Percentiles rank a stretch among this genome's conserved stretches.
Evolutionary conservation across 2,113 vertebrate species (phyloP).

Genomic region (Bombycilla garrulus): DNA sequence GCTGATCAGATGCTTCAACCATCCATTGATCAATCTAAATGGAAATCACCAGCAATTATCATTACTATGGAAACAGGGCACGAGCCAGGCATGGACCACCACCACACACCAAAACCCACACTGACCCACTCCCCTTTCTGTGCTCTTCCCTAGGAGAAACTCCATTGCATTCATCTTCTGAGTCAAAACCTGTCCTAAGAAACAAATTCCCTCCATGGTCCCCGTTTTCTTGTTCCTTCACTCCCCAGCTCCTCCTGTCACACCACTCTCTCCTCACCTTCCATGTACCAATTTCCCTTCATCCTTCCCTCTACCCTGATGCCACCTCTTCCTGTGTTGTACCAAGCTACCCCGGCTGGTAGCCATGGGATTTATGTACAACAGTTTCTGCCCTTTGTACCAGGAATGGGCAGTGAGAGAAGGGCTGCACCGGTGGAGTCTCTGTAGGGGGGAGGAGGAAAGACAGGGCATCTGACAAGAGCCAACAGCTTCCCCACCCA

Average conservation of each 20-base stretch:
- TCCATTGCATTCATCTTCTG: neutral
- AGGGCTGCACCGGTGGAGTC: neutral
- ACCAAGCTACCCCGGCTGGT: neutral
- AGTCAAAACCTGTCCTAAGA: neutral
- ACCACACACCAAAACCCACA: neutral
- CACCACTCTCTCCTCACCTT: neutral
- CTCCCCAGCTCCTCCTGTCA: neutral
- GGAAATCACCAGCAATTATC: neutral
- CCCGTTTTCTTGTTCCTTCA: neutral
- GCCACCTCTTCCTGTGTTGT: neutral
- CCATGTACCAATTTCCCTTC: neutral
- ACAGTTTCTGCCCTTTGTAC: neutral
- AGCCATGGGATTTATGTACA: neutral
- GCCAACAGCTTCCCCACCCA: neutral
- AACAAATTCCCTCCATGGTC: neutral
- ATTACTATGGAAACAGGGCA: neutral
- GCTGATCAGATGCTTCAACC: neutral
- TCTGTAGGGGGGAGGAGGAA: neutral
- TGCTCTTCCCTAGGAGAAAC: neutral
- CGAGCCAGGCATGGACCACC: neutral
- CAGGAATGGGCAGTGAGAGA: neutral
- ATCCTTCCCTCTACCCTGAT: rapidly evolving
- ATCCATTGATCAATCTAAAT: neutral
- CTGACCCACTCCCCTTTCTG: neutral
- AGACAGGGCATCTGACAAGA: neutral